A percentile compares a stretch with the other conserved stretches of the same genome.
These are phyloP conservation scores for Patella ulyssiponensis DNA, from an alignment of 2,888 invertebrate species.

Conservation along the genomic window DNA sequence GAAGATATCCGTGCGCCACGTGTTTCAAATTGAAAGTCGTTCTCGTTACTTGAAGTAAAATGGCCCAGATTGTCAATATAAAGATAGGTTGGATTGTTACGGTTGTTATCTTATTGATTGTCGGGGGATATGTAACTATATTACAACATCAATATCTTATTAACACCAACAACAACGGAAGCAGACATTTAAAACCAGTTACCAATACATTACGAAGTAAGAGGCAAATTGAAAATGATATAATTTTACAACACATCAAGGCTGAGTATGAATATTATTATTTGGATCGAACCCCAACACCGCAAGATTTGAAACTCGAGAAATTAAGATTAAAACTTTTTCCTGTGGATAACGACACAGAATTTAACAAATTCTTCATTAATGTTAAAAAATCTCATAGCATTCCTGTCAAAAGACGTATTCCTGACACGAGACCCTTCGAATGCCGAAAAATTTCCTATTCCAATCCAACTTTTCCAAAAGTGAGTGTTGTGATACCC, in stretches of 20 bases:
- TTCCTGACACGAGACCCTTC: conserved; percentile 22
- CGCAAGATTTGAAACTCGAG: no score
- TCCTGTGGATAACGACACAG: neutral
- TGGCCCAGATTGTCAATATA: conserved; percentile 8
- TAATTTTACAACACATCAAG: neutral
- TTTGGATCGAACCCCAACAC: neutral
- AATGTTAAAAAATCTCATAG: conserved; percentile 21
- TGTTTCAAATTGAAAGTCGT: neutral
- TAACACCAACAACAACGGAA: no score
- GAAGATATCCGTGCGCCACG: neutral
- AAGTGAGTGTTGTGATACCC: conserved; percentile 28
- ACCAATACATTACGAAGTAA: no score
- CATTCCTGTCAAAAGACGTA: conserved; percentile 13
- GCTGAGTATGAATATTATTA: conserved; percentile 5
- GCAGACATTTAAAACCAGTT: no score
- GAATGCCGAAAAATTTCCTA: conserved; percentile 19
- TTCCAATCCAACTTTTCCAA: conserved; percentile 20
- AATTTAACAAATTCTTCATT: conserved; percentile 19
- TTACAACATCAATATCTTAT: no score
- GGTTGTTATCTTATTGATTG: neutral
- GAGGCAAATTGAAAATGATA: neutral
- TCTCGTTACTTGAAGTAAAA: neutral
- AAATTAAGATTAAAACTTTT: neutral
- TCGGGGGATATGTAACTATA: no score
- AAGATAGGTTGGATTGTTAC: neutral